phyloP scores from a whole-genome alignment of 2,888 invertebrate genomes.

The Rhingia rostrata region DNA sequence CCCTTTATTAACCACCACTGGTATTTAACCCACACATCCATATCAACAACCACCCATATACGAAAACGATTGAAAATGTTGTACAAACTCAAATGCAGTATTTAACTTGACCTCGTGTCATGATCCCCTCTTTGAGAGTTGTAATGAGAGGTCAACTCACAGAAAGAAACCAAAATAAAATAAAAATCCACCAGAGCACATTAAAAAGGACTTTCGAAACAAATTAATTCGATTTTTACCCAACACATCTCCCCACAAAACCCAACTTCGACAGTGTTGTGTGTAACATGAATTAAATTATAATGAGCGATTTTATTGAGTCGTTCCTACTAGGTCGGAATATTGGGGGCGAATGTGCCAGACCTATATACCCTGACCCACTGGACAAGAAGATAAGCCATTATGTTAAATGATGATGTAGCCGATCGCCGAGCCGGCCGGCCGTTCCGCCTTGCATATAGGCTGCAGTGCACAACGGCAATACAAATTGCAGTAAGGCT shows the following conservation, averaged over 20 bases:
- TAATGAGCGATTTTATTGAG: constrained; percentile 66
- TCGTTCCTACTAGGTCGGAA: constrained; percentile 18
- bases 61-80: not conserved
- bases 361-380: constrained; percentile 6
- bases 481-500: constrained; percentile 48
- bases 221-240: constrained; percentile 65
- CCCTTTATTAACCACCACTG: too few relatives aligned
- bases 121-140: constrained; percentile 40
- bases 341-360: constrained; percentile 6
- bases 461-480: too few relatives aligned
- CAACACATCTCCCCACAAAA: constrained; percentile 10
- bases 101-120: constrained; percentile 43
- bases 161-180: not conserved
- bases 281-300: constrained; percentile 60
- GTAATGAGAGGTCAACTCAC: constrained; percentile 45
- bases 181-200: constrained; percentile 4
- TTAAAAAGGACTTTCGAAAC: constrained; percentile 54
- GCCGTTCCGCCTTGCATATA: too few relatives aligned
- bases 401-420: constrained; percentile 45
- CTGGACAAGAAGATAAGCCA: constrained; percentile 55
- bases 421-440: not conserved
- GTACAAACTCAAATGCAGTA: constrained; percentile 6
- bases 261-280: not conserved
- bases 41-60: too few relatives aligned
- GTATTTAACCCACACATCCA: not conserved